Evolutionary conservation across 2,113 vertebrate genomes (phyloP), one percentile per base, ranked within the genome.

Genomic region (Chamaea fasciata): DNA sequence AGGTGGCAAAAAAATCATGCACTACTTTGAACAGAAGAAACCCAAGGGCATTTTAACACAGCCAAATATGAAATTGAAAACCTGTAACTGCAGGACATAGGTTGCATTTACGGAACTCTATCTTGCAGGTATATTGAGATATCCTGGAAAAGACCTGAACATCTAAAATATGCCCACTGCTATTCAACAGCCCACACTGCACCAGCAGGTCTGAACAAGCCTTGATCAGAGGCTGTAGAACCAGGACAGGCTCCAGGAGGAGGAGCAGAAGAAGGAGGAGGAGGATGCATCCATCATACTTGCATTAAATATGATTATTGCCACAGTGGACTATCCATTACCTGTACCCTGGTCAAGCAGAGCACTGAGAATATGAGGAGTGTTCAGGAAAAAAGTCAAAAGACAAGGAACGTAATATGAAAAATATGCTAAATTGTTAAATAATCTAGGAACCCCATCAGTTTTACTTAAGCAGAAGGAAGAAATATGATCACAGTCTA

Each of bases 111-210:
- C 12, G 67, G 79, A 90, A 39, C 57, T 82, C 0, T 2, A 37
- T 52, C 52, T 64, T 64, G 44, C 31, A 60, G 52, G 21, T 60
- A n/a, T n/a, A 52, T 62, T 44, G 60, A 93, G 44, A 81, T 15
- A 78, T 2, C 35, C 35, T 57, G 26, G 28, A 83, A 87, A 65
- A 70, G 12, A 50, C 14, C 37, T 31, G 10, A 82, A 19, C 9
- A 28, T 68, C 39, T 44, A 60, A 94, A 91, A 91, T 64, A 31
- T 14, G 11, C 27, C 47, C 3, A 8, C 31, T 80, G 28, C 24
- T 91, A 50, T 67, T 89, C 42, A 44, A 6, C 13, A 73, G 21
- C 12, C 49, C n/a, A 10, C 0, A 0, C 18, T 47, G 16, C 39
- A 52, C 14, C 50, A 69, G 26, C 0, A 9, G 62, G 9, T 28